Evolutionary conservation across 2,113 vertebrate species (phyloP).

Genomic region (Mugil cephalus): DNA sequence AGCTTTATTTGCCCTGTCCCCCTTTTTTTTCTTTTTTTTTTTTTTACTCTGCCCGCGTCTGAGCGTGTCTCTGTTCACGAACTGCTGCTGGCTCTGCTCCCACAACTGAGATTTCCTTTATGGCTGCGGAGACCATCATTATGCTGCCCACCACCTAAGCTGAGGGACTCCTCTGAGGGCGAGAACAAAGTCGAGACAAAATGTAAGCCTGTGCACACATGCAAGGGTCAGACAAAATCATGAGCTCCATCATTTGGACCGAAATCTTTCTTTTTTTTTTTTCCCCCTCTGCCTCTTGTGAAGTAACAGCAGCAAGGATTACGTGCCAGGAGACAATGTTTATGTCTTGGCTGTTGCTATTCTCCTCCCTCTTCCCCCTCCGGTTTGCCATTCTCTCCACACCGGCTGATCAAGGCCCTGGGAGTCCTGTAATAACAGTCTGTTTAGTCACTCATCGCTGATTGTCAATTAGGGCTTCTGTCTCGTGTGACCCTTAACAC

Average conservation of each 20-base stretch:
- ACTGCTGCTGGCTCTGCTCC: conserved; percentile 36
- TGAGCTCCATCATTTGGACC: conserved; percentile 25
- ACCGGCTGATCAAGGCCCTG: conserved; percentile 59
- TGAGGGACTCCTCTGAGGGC: conserved; percentile 16
- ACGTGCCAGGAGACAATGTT: conserved; percentile 39
- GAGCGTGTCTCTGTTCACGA: conserved; percentile 50
- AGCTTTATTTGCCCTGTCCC: conserved; percentile 55
- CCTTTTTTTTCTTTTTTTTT: conserved; percentile 34
- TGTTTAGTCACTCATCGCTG: conserved; percentile 70
- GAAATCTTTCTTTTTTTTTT: conserved; percentile 18
- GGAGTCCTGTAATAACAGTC: conserved; percentile 54
- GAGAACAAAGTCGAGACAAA: conserved; percentile 18
- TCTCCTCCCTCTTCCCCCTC: conserved; percentile 9
- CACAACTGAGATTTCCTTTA: conserved; percentile 35
- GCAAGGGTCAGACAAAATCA: conserved; percentile 4
- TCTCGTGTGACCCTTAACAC: conserved; percentile 60
- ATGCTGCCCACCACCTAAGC: conserved; percentile 40
- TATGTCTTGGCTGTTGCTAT: conserved; percentile 19
- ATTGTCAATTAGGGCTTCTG: conserved; percentile 71
- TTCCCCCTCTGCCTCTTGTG: conserved; percentile 18
- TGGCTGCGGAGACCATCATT: conserved; percentile 53
- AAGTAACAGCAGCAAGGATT: conserved; percentile 17
- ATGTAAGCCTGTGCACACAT: conserved; percentile 19
- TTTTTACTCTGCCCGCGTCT: conserved; percentile 46
- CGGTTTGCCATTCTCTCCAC: conserved; percentile 51